phyloP scores from a whole-genome alignment of 2,113 vertebrate species.

The Peromyscus maniculatus region DNA sequence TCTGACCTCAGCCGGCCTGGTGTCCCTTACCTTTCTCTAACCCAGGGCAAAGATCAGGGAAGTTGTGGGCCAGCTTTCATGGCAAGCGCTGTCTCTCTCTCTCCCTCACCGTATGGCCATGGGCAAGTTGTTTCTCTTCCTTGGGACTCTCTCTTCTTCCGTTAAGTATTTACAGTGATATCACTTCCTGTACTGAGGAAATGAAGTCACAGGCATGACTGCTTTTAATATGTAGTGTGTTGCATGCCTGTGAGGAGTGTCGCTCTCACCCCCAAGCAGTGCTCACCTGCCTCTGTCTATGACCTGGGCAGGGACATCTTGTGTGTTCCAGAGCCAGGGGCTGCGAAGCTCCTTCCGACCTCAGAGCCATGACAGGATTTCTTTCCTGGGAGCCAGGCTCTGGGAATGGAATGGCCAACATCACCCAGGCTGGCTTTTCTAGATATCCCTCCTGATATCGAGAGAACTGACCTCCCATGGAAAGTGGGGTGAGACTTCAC shows the following conservation, averaged over 20 bases:
- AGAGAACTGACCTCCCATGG: conserved; percentile 47
- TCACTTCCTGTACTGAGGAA: not conserved
- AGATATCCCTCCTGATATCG: conserved; percentile 12
- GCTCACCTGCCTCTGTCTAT: not conserved
- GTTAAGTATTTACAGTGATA: not conserved
- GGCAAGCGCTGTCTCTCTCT: not conserved
- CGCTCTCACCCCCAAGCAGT: not conserved
- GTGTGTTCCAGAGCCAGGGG: not conserved
- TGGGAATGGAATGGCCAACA: conserved; percentile 23
- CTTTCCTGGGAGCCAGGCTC: conserved; percentile 40
- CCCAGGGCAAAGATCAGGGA: not conserved
- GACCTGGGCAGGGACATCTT: not conserved
- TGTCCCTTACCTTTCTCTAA: not conserved
- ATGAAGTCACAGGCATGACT: not conserved
- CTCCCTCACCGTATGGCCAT: not conserved
- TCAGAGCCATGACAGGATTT: rapidly evolving
- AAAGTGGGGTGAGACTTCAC: conserved; percentile 61
- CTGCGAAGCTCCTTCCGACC: not conserved
- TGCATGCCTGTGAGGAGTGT: rapidly evolving
- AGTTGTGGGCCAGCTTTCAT: not conserved
- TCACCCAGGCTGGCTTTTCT: conserved; percentile 7
- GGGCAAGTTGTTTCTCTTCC: not conserved
- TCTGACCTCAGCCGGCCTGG: not conserved
- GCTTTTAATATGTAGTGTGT: not conserved
- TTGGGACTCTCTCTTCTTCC: not conserved